Base-by-base conservation (phyloP, 2,888 invertebrate genomes). In the Macroteleia sp. region DNA sequence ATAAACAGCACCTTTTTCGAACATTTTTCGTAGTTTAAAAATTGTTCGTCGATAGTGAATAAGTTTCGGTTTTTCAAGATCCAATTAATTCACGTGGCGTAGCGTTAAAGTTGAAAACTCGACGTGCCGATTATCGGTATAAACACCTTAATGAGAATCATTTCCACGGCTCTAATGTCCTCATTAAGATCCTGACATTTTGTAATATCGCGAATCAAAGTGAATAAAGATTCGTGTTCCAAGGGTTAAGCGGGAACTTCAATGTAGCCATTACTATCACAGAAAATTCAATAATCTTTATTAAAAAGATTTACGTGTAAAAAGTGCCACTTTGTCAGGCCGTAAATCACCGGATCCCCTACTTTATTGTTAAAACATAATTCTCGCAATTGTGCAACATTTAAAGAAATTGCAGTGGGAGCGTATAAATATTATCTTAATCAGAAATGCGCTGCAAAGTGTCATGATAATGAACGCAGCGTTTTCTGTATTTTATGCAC, bases 201-300 rank as follows among this genome's bases (percentile, higher is more conserved):
- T 61, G 61, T 70, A 70, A 70, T 70, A 61, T 70, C 70, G 54
- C 70, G 70, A 70, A 70, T 70, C 70, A 70, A 61, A 61, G 62
- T 61, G 71, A 71, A 62, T 71, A 54, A 71, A 62, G 61, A 62
- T 71, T 71, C 62, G 54, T 48, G 54, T 48, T 46, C 61, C 46
- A 17, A 41, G 30, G 54, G 50, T 44, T 61, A 34, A 59, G 59
- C 59, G 59, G 59, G 50, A 52, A 52, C 62, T 71, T 62, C 54
- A 62, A 56, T 48, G 61, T 48, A 39, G 54, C 62, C 62, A 52
- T 71, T 71, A 62, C 54, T 34, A 71, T 71, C 54, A 54, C 39
- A 34, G 28, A 14, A 62, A 71, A 61, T 71, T 71, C 71, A 56
- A 71, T 71, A 71, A 71, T 71, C 71, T 61, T 71, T 61, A 71